Evolutionary conservation across 2,113 vertebrate genomes (phyloP), one percentile per base, ranked within the genome.

Genomic region (Riparia riparia): DNA sequence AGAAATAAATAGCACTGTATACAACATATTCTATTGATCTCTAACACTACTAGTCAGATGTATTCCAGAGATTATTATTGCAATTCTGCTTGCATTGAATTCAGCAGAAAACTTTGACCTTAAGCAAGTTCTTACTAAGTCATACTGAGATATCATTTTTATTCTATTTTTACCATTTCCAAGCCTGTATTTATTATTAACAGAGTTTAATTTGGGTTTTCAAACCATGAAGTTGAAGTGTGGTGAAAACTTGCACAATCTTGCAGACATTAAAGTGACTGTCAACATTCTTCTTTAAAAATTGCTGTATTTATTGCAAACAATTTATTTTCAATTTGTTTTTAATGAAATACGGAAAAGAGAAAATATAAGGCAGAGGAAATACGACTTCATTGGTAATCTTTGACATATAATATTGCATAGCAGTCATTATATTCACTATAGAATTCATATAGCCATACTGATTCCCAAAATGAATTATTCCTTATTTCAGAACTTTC

Each of bases 201-300:
- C 6, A 5, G 16, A 54, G 13, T 82, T 93, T 66, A 87, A 28
- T 39, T n/a, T 34, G 50, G 17, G 13, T 78, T 44, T 70, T 31
- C 57, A 68, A 68, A 29, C 34, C 5, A 1, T 42, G n/a, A 71
- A 39, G 9, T 6, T 54, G 44, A 92, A 84, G n/a, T 0, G 0
- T 15, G 24, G 13, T 39, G 31, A 86, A 53, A 91, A 87, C 13
- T 21, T 39, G 2, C 6, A 39, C 7, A 24, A 3, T 45, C 42
- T 45, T 76, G 56, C 16, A 68, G 63, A 78, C 26, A 18, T 65
- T 65, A 17, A 12, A 45, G 37, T 12, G 17, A 69, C 29, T 90
- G 20, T 19, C 58, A 85, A 39, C 6, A 22, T 41, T 53, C 31
- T 54, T 87, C 42, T 64, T 32, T 31, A 44, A 28, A 50, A 88